Base-by-base conservation (phyloP, 2,113 vertebrate genomes). In the Chionomys nivalis region DNA sequence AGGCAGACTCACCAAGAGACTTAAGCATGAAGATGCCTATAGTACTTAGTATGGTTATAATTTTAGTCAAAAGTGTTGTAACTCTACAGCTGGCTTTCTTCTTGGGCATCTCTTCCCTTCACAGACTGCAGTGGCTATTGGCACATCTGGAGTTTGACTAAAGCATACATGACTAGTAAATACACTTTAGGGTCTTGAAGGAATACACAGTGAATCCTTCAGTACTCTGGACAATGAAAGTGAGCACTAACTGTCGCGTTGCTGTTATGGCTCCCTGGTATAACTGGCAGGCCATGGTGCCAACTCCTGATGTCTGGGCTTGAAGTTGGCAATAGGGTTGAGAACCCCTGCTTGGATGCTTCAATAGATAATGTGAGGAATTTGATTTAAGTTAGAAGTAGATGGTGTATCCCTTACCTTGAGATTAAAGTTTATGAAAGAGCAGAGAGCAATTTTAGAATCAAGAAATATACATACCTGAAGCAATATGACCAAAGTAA, bases 371-470 rank as follows among this genome's bases (percentile, higher is more conserved):
- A 75, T 26, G 85, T 55, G 77, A 87, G 31, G 26, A 44, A 73
- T 95, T 33, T 61, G 13, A 44, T 3, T 49, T 11, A 1, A 39
- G 7, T 47, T 87, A 63, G 31, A 83, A 76, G 21, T 72, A 24
- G n/a, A 26, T 44, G 23, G 78, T 47, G 5, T 36, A 47, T 65
- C 9, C 31, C 24, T 75, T 81, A 85, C 68, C 44, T 94, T 89
- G 19, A 65, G 63, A 87, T 93, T 28, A 13, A 93, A 61, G 19
- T 85, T 89, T 90, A 87, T 79, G 76, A 85, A 95, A 87, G 26
- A 87, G 63, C 8, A n/a, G 28, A 94, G 70, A 81, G 19, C 82
- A 77, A 77, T 86, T 52, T 78, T 31, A 68, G 39, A 68, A 96
- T 61, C 70, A 31, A 91, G 85, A 90, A 88, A n/a, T 42, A 42